Evolutionary conservation across 2,113 vertebrate species (phyloP).

Genomic region (Tyto alba): DNA sequence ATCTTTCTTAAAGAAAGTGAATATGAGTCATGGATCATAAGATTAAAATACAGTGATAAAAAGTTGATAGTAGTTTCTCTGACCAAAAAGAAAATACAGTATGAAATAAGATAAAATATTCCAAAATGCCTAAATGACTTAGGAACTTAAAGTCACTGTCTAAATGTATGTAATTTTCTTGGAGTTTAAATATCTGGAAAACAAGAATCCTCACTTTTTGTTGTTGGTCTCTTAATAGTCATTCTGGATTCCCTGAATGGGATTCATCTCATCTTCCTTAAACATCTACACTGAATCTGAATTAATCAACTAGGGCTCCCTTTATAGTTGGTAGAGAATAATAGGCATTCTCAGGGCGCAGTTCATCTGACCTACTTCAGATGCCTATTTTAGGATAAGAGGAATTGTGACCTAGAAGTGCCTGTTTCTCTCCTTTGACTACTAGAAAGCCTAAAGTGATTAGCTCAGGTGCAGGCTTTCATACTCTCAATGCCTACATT

Average conservation of each 20-base stretch:
- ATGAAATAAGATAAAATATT: not conserved
- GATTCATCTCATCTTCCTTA: conserved; percentile 28
- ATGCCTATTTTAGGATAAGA: conserved; percentile 51
- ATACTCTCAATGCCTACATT: not conserved
- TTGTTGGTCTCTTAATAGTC: not conserved
- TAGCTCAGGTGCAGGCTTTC: conserved; percentile 6
- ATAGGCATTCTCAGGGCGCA: conserved; percentile 29
- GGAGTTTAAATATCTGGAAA: not conserved
- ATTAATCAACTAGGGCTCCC: conserved; percentile 34
- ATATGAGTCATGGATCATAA: not conserved
- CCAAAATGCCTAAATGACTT: not conserved
- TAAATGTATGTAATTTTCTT: not conserved
- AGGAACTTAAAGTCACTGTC: not conserved
- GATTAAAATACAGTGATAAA: not conserved
- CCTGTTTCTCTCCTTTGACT: conserved; percentile 38
- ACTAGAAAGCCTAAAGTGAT: not conserved
- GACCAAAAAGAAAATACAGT: not conserved
- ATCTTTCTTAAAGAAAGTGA: not conserved
- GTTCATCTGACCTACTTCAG: conserved; percentile 58
- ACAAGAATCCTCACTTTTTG: not conserved
- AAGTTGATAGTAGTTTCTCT: not conserved
- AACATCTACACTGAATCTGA: conserved; percentile 24
- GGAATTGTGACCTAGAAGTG: conserved; percentile 55
- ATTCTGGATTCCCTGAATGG: not conserved
- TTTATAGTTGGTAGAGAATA: conserved; percentile 32